These are phyloP conservation scores for Dynastes hyllus DNA, from an alignment of 2,888 invertebrate genomes.

Conservation along the genomic window DNA sequence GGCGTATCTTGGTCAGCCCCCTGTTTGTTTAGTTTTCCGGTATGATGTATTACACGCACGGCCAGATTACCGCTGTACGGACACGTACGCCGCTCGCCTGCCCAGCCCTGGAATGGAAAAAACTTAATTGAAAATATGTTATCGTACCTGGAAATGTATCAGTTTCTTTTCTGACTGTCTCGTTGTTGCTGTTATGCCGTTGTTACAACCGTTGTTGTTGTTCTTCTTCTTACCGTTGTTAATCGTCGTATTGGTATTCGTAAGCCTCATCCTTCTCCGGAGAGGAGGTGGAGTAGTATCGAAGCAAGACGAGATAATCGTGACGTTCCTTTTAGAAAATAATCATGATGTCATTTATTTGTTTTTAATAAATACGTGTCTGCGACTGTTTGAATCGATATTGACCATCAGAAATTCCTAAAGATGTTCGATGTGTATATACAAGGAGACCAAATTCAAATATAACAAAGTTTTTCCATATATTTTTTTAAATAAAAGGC, in stretches of 20 bases:
- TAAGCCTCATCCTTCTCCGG: too few species aligned
- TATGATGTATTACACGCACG: slow-evolving; percentile 64
- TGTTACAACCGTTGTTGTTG: too few species aligned
- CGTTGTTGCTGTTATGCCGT: neutral
- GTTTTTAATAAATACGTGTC: slow-evolving; percentile 19
- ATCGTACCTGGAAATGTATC: slow-evolving; percentile 50
- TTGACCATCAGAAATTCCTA: too few species aligned
- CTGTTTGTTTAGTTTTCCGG: slow-evolving; percentile 66
- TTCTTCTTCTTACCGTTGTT: too few species aligned
- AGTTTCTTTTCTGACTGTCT: slow-evolving; percentile 7
- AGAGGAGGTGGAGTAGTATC: too few species aligned
- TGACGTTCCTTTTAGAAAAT: neutral
- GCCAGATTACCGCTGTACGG: slow-evolving; percentile 47
- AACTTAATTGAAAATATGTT: slow-evolving; percentile 52
- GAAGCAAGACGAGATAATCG: neutral
- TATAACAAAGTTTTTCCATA: too few species aligned
- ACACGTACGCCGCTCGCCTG: slow-evolving; percentile 22
- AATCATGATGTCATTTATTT: slow-evolving; percentile 16
- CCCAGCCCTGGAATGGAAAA: slow-evolving; percentile 35
- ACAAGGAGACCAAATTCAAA: too few species aligned
- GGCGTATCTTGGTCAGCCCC: slow-evolving; percentile 64
- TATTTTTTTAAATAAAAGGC: too few species aligned
- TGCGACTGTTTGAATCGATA: too few species aligned
- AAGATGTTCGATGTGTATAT: too few species aligned
- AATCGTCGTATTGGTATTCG: neutral